Conservation (phyloP, 2,113 vertebrate genomes). For the Plecturocebus donacophilus region DNA sequence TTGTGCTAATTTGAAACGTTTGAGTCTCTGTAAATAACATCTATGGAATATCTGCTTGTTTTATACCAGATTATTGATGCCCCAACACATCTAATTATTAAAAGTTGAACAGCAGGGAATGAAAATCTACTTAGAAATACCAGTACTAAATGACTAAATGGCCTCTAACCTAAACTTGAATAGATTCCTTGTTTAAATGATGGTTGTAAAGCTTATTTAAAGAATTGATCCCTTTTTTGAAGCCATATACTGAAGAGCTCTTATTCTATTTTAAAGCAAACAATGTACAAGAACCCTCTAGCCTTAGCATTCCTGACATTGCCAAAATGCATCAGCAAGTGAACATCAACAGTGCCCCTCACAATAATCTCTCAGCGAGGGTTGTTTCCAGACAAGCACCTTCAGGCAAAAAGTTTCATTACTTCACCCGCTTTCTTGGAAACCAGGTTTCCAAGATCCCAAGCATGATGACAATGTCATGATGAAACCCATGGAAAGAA, state of each 20-base stretch:
- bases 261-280: constrained; percentile 30
- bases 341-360: not conserved
- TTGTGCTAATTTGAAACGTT: not conserved
- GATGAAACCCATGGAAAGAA: not conserved
- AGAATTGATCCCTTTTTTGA: not conserved
- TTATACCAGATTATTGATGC: constrained; percentile 20
- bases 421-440: not conserved
- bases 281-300: not conserved
- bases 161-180: constrained; percentile 35
- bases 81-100: not conserved
- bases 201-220: not conserved
- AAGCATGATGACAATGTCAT: not conserved
- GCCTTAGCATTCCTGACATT: constrained; percentile 12
- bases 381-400: not conserved
- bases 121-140: constrained; percentile 37
- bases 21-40: not conserved
- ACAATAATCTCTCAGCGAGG: not conserved
- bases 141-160: not conserved
- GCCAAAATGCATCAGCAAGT: not conserved
- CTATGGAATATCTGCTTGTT: not conserved
- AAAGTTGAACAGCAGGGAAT: not conserved
- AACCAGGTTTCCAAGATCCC: not conserved
- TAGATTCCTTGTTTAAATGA: constrained; percentile 26
- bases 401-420: not conserved
- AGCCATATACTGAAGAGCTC: constrained; percentile 5